These are phyloP conservation scores for Morbakka virulenta DNA, from an alignment of 30 jellyfish, hydroid and myxozoan genomes.

Conservation along the genomic window DNA sequence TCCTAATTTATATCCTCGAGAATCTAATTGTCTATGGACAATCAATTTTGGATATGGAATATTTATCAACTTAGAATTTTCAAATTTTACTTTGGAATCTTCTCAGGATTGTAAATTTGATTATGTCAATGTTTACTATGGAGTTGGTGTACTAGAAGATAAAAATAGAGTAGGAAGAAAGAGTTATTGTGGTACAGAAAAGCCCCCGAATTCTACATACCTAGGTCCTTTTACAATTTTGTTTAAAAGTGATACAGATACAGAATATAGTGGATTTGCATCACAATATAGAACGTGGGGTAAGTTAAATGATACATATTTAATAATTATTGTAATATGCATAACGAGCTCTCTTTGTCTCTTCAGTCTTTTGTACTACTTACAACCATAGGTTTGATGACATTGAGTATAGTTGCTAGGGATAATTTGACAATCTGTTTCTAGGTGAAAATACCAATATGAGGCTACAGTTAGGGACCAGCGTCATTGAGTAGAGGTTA, in stretches of 20 bases:
- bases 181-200: constrained; percentile 53
- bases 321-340: too few relatives aligned
- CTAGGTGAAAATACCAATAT: too few relatives aligned
- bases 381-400: too few relatives aligned
- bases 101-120: constrained; percentile 79
- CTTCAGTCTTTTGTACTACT: too few relatives aligned
- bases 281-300: constrained; percentile 74
- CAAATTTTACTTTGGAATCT: constrained; percentile 52
- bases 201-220: constrained; percentile 55
- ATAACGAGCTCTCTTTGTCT: too few relatives aligned
- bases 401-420: too few relatives aligned
- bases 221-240: constrained; percentile 71
- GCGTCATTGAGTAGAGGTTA: too few relatives aligned
- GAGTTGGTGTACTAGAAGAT: constrained; percentile 6
- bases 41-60: constrained; percentile 86
- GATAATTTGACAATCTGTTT: too few relatives aligned
- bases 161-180: constrained; percentile 23
- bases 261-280: constrained; percentile 76
- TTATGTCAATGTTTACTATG: constrained; percentile 65
- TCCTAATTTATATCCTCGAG: constrained; percentile 76
- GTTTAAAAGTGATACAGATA: constrained; percentile 74
- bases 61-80: constrained; percentile 37
- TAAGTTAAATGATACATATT: not conserved
- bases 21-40: constrained; percentile 68
- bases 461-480: too few relatives aligned